Base-by-base conservation (phyloP, 2,888 invertebrate genomes). In the Serrognathus titanus region DNA sequence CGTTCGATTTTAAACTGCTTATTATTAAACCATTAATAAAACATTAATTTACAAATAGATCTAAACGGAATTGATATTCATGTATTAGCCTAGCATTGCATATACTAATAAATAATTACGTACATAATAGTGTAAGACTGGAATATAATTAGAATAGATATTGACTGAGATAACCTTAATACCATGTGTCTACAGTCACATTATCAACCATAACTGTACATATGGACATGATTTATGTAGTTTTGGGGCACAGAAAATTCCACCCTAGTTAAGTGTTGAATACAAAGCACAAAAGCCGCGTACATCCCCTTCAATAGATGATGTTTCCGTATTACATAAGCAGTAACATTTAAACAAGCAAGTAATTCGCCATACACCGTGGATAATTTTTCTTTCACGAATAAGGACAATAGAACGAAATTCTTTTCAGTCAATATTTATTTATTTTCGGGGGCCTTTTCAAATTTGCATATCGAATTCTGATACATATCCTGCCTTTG, bases 221-320 rank as follows among this genome's bases (percentile, higher is more conserved):
- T 62, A 65, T 66, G 63, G 51, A 57, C 58, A 61, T 65, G 63
- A 65, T 65, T 65, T 65, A 63, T 63, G 49, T 62, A 47, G 37
- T 61, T 58, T 57, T 58, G 39, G 62, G 58, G 58, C 60, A 59
- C 7, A 31, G 24, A 31, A 31, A 31, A 31, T 31, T 31, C 24
- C 24, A 31, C 24, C 24, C 24, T 31, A 31, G 24, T 13, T 61
- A 55, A 56, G 51, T 60, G 60, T 58, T 57, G 61, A 58, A 60
- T 60, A 48, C 47, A 53, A 39, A 58, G 46, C 51, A 63, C 57
- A 61, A 63, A 63, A 57, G 55, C 53, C 51, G 16, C 4, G 57
- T 46, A 53, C 54, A 55, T 47, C 57, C 53, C 38, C 54, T 53
- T 57, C 48, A 55, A 62, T 58, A 59, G 53, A 55, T 16, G 16